Evolutionary conservation across 2,797 vertebrate species (phyloP), one percentile per base, ranked within the genome.

Genomic region (Enteromius afrohamiltoni): DNA sequence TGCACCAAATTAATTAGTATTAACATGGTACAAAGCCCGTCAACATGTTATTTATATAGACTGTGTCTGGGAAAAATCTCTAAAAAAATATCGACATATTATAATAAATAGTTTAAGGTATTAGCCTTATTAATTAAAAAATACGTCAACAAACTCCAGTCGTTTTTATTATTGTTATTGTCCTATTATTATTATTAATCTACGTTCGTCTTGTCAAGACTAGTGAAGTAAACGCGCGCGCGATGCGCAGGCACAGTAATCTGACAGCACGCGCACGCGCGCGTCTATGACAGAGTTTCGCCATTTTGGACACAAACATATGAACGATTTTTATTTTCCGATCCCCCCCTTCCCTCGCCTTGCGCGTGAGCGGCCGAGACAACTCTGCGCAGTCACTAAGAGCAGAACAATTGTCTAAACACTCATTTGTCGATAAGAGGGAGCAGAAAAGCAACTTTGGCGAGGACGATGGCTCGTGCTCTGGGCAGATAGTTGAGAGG

Each of bases 261-360:
- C n/a, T 83, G 71, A 76, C 81, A 83, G 81, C 62, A 45, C 34
- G 71, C 89, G 93, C 92, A 92, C 94, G 93, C 89, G 87, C 93
- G 73, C 92, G 92, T 79, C 67, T 40, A 21, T 70, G 77, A 87
- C 69, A 77, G 88, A 87, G 31, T 78, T 91, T 93, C 95, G 95
- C 95, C 95, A 96, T 96, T 96, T 96, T 96, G 95, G 94, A 93
- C 93, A 89, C 91, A 94, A 94, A 94, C 53, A 94, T 93, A 94
- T 94, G 93, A 94, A 89, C 90, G 92, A 91, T 93, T 94, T 95
- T 94, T 92, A 91, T 91, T 93, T 93, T 78, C 74, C 67, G 37
- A 69, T 26, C 40, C 40, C 14, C 34, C 37, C 37, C 13, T 19
- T 68, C 34, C 17, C 45, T 71, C 29, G 91, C 90, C 91, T 92